A percentile compares a stretch with the other conserved stretches of the same genome.
Evolutionary conservation across 2,888 invertebrate species (phyloP).

Genomic region (Scrobipalpa costella): DNA sequence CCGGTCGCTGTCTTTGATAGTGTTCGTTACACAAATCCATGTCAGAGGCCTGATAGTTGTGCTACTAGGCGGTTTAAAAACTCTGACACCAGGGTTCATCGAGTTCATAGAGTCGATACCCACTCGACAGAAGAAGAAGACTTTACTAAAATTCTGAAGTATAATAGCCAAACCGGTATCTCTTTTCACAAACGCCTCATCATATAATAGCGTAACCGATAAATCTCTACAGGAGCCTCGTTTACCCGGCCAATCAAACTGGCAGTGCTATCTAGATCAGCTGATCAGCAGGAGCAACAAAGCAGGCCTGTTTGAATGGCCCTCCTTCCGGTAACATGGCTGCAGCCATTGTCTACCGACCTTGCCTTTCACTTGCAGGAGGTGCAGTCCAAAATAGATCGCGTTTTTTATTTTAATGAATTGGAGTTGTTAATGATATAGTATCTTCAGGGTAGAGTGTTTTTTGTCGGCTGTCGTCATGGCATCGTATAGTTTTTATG

Average conservation of each 20-base stretch:
- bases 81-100: no score
- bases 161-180: no score
- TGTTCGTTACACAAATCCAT: no score
- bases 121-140: no score
- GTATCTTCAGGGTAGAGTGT: neutral
- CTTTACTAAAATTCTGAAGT: no score
- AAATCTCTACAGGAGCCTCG: neutral
- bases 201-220: conserved; percentile 8
- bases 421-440: neutral
- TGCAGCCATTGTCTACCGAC: conserved; percentile 20
- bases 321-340: conserved; percentile 20
- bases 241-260: conserved; percentile 30
- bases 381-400: conserved; percentile 24
- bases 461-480: neutral
- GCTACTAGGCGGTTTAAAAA: no score
- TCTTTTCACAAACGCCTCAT: neutral
- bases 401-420: neutral
- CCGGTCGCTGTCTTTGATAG: no score
- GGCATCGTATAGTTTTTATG: neutral
- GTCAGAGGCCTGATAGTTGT: no score
- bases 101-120: no score
- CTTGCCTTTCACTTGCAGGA: conserved; percentile 25
- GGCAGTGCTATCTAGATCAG: conserved; percentile 47
- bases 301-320: conserved; percentile 68
- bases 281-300: conserved; percentile 59